A percentile compares a stretch with the other conserved stretches of the same genome.
Conservation (phyloP, 2,113 vertebrate species). For the Anolis carolinensis region DNA sequence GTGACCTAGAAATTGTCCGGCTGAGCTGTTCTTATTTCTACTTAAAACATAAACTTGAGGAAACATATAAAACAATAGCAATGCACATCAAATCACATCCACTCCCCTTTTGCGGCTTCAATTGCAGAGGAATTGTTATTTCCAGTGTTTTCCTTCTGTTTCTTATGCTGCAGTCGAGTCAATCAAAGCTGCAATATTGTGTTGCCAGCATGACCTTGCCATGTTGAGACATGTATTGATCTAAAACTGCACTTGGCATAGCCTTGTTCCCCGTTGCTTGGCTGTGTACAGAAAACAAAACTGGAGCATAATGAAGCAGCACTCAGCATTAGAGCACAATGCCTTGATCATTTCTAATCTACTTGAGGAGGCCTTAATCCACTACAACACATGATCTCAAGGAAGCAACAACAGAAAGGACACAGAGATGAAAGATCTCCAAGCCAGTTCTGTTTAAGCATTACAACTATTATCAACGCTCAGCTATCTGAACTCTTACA, state of each 20-base stretch:
- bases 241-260: neutral
- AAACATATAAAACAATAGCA: too few relatives aligned
- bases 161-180: neutral
- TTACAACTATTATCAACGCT: neutral
- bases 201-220: neutral
- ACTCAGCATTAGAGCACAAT: neutral
- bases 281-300: conserved; percentile 6
- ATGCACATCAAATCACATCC: too few relatives aligned
- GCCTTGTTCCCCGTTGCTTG: neutral
- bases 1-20: neutral
- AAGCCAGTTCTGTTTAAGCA: neutral
- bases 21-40: neutral
- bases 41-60: neutral
- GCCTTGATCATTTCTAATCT: neutral
- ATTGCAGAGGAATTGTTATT: neutral
- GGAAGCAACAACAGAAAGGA: neutral
- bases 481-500: neutral
- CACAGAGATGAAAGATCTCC: neutral
- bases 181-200: neutral
- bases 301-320: neutral
- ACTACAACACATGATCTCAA: neutral
- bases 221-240: neutral
- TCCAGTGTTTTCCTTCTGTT: neutral
- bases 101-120: too few relatives aligned
- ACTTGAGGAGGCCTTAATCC: conserved; percentile 12